Percentiles rank a stretch among this genome's conserved stretches.
Conservation (phyloP, 2,113 vertebrate species). For the Seriola quinqueradiata region DNA sequence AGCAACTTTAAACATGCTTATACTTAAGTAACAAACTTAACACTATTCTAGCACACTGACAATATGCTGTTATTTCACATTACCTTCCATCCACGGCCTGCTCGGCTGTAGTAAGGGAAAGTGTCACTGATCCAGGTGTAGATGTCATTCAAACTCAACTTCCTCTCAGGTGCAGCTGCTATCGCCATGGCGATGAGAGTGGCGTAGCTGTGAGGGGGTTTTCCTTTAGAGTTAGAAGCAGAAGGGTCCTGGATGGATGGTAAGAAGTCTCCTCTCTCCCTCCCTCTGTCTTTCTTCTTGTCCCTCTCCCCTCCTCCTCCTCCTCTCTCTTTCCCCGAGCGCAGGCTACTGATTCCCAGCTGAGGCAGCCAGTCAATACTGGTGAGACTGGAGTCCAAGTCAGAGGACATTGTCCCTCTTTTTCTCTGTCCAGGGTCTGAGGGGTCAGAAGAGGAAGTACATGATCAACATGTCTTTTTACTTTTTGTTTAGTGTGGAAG, state of each 20-base stretch:
- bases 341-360: slow-evolving; percentile 89
- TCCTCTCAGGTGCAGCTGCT: slow-evolving; percentile 92
- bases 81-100: slow-evolving; percentile 97
- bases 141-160: slow-evolving; percentile 97
- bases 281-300: slow-evolving; percentile 85
- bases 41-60: neutral
- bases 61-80: neutral
- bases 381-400: slow-evolving; percentile 96
- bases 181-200: slow-evolving; percentile 97
- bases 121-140: slow-evolving; percentile 99
- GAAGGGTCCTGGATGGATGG: slow-evolving; percentile 75
- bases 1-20: neutral
- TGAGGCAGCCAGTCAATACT: slow-evolving; percentile 99
- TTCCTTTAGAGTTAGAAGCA: slow-evolving; percentile 90
- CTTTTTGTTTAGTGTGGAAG: slow-evolving; percentile 5
- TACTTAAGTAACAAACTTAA: neutral
- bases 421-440: slow-evolving; percentile 42
- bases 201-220: slow-evolving; percentile 97
- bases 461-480: slow-evolving; percentile 24
- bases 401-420: slow-evolving; percentile 89
- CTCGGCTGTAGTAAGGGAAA: slow-evolving; percentile 95
- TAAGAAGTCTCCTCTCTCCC: slow-evolving; percentile 83
- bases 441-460: slow-evolving; percentile 19
- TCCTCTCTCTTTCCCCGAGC: slow-evolving; percentile 92
- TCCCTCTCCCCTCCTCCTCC: slow-evolving; percentile 85